phyloP scores from a whole-genome alignment of 2,888 invertebrate genomes.

The Platycheirus rosarum region DNA sequence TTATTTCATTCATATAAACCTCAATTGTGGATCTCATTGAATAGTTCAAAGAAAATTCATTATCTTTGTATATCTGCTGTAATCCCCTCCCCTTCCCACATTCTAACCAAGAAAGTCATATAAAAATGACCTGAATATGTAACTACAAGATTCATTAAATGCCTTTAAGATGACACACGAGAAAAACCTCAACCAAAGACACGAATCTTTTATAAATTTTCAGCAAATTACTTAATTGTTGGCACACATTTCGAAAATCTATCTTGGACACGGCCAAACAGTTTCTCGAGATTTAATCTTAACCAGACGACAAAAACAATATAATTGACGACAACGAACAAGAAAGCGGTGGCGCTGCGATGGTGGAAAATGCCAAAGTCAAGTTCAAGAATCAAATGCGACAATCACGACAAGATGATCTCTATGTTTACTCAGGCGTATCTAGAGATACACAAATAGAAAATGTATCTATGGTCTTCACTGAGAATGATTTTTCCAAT shows the following conservation, averaged over 20 bases:
- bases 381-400: constrained; percentile 51
- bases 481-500: constrained; percentile 49
- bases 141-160: constrained; percentile 47
- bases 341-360: background rate
- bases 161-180: constrained; percentile 45
- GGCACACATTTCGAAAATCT: constrained; percentile 73
- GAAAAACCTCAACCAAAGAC: constrained; percentile 28
- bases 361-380: constrained; percentile 60
- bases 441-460: constrained; percentile 37
- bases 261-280: constrained; percentile 20
- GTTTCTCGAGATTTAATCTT: constrained; percentile 61
- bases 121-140: constrained; percentile 33
- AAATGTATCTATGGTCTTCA: constrained; percentile 17
- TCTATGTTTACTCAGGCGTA: constrained; percentile 6
- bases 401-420: background rate
- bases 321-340: constrained; percentile 14
- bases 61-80: background rate
- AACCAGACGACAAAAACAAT: constrained; percentile 44
- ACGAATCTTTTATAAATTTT: constrained; percentile 50
- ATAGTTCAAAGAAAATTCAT: constrained; percentile 5
- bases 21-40: background rate
- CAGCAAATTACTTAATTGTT: constrained; percentile 77
- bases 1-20: background rate
- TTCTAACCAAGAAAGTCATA: background rate
- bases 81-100: constrained; percentile 2